Base-by-base conservation (phyloP, 2,113 vertebrate genomes). In the Dicaeum eximium region DNA sequence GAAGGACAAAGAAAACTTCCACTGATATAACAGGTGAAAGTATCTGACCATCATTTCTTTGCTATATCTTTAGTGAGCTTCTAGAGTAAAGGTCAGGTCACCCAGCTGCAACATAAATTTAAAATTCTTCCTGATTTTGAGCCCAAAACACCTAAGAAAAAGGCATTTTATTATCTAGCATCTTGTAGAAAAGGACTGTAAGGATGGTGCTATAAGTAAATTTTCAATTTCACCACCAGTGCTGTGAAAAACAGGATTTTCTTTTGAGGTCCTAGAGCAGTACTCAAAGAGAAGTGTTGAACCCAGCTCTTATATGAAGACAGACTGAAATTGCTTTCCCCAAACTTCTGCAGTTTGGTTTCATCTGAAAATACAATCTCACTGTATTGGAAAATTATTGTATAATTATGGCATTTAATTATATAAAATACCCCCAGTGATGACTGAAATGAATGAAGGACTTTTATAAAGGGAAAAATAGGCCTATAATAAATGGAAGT, bases 1-100 rank as follows among this genome's bases (percentile, higher is more conserved):
- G 40, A 95, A 93, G 74, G 61, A 79, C 74, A 92, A 70, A 86
- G 84, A 79, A 95, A 91, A 91, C 31, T 93, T 80, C 22, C 18
- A 22, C 28, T 70, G 56, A 69, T 56, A 51, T 12, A 64, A 89
- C 18, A 16, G 6, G 13, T n/a, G 13, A 65, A 79, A 89, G 73
- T 48, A 57, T n/a, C 37, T 80, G 57, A 25, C 25, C 15, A 18
- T 45, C 23, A 75, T 75, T 85, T 83, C 48, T 79, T 57, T 85
- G 35, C 6, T 56, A 5, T 60, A 27, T 15, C 30, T 50, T 71
- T 18, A 35, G 25, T 44, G 27, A 92, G 15, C 31, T 81, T 64
- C 64, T 60, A n/a, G 70, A 40, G 24, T 51, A 38, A 30, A 71
- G 28, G 37, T n/a, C 9, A 51, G 19, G 25, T 42, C 44, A 48